phyloP scores from a whole-genome alignment of 2,888 invertebrate genomes.

The Scaptodrosophila latifasciaeformis region DNA sequence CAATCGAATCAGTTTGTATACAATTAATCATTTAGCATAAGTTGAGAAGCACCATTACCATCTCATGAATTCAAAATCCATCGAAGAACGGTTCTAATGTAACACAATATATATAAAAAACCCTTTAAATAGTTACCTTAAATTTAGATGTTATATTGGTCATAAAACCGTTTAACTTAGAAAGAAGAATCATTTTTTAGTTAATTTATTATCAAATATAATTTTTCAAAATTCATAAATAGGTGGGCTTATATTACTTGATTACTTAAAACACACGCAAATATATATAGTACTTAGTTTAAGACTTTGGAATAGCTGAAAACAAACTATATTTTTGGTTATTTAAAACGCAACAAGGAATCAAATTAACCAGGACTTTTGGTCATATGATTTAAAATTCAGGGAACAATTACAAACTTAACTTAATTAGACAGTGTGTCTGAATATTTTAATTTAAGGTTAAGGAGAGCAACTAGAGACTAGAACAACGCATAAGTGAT shows the following conservation, averaged over 20 bases:
- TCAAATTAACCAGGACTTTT: background rate
- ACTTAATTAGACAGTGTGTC: background rate
- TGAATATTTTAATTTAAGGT: background rate
- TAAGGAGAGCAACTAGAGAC: conserved; percentile 57
- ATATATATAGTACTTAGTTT: conserved; percentile 30
- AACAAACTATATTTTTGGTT: conserved; percentile 35
- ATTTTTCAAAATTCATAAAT: conserved; percentile 57
- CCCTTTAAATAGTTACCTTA: too few relatives aligned
- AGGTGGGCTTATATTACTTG: conserved; percentile 47
- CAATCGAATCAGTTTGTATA: too few relatives aligned
- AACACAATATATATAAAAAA: too few relatives aligned
- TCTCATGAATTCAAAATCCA: too few relatives aligned
- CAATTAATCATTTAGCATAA: too few relatives aligned
- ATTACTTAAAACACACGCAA: conserved; percentile 24
- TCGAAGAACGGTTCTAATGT: too few relatives aligned
- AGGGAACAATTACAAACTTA: conserved; percentile 3
- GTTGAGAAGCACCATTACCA: too few relatives aligned
- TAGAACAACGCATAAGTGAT: conserved; percentile 69
- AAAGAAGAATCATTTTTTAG: too few relatives aligned
- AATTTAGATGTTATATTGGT: too few relatives aligned
- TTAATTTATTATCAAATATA: conserved; percentile 8
- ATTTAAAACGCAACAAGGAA: conserved; percentile 11
- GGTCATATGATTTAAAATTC: background rate
- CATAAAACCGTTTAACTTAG: too few relatives aligned
- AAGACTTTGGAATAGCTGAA: conserved; percentile 64